A percentile compares a stretch with the other conserved stretches of the same genome.
These are phyloP conservation scores for Limnephilus rhombicus DNA, from an alignment of 2,888 invertebrate genomes.

Conservation along the genomic window DNA sequence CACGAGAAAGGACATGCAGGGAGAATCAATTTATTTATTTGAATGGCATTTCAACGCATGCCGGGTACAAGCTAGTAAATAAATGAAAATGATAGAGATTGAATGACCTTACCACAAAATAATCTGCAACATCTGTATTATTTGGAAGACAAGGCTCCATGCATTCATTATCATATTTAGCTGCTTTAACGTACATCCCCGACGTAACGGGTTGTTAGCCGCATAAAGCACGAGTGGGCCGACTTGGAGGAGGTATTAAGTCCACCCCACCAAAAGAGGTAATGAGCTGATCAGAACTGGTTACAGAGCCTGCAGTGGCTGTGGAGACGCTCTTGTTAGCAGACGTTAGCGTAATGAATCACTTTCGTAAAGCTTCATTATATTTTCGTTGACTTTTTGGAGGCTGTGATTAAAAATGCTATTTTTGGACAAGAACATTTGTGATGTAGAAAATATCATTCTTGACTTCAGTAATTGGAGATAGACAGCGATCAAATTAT, in stretches of 20 bases:
- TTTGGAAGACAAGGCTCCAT: not conserved
- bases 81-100: not conserved
- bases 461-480: not conserved
- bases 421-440: not conserved
- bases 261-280: not conserved
- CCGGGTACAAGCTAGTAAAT: not conserved
- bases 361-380: not conserved
- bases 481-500: not conserved
- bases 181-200: not conserved
- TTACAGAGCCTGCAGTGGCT: not conserved
- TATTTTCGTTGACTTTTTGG: not conserved
- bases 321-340: not conserved
- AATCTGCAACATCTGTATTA: not conserved
- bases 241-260: not conserved
- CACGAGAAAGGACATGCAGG: too few relatives aligned
- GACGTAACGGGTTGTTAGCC: not conserved
- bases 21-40: too few relatives aligned
- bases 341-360: conserved; percentile 1
- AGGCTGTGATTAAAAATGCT: not conserved
- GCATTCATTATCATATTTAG: conserved; percentile 1
- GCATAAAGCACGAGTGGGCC: not conserved
- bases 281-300: not conserved
- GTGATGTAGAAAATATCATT: not conserved
- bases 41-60: too few relatives aligned
- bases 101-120: not conserved